A percentile compares a stretch with the other conserved stretches of the same genome.
These are phyloP conservation scores for Betta splendens DNA, from an alignment of 2,797 vertebrate species.

Conservation along the genomic window DNA sequence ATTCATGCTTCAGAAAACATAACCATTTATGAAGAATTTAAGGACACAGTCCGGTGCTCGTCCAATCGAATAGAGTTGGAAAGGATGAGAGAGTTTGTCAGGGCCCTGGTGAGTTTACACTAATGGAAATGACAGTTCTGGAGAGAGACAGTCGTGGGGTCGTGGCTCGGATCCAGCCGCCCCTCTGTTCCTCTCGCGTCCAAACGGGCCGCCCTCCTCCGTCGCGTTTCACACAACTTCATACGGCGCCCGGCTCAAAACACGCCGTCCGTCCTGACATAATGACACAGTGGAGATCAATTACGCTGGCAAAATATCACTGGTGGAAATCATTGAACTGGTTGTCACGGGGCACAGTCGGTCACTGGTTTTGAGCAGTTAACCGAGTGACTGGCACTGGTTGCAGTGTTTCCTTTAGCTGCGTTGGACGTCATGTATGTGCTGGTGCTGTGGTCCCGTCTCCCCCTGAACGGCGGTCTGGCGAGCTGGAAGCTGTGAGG, in stretches of 20 bases:
- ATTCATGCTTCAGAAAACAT: constrained; percentile 66
- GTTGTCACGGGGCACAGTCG: constrained; percentile 49
- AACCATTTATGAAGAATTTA: constrained; percentile 69
- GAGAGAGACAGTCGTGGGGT: constrained; percentile 73
- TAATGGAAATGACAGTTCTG: constrained; percentile 78
- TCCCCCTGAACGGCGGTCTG: constrained; percentile 29
- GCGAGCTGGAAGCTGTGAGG: constrained; percentile 56
- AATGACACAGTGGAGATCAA: constrained; percentile 73
- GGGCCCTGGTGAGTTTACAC: constrained; percentile 68
- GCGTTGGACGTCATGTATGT: constrained; percentile 60
- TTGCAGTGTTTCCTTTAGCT: constrained; percentile 40
- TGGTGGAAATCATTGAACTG: constrained; percentile 57
- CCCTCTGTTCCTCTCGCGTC: constrained; percentile 66
- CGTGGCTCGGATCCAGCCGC: constrained; percentile 74
- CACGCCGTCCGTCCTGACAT: constrained; percentile 52
- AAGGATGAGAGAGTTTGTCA: constrained; percentile 73
- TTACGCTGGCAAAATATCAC: constrained; percentile 60
- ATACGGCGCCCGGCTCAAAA: constrained; percentile 50
- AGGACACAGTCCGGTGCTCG: constrained; percentile 62
- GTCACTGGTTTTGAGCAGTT: constrained; percentile 65
- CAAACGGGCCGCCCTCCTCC: constrained; percentile 68
- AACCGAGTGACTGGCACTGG: constrained; percentile 44
- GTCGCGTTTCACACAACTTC: constrained; percentile 65
- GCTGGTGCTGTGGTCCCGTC: constrained; percentile 33
- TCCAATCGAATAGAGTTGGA: constrained; percentile 70